Conservation (phyloP, 2,113 vertebrate species). For the Emydura subglobosa region DNA sequence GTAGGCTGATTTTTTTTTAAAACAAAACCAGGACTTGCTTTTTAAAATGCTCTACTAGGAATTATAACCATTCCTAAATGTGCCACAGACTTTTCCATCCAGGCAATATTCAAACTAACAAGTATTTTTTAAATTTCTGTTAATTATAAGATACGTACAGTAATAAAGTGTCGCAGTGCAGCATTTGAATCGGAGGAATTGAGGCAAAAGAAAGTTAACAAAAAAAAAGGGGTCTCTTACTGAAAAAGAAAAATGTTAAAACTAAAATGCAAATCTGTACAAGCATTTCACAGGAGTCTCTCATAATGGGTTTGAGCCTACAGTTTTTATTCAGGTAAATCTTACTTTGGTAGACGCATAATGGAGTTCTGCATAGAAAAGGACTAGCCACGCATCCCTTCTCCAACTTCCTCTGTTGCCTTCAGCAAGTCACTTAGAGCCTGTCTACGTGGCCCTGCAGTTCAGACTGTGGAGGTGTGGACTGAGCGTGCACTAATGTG, state of each 20-base stretch:
- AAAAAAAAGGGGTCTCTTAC: constrained; percentile 23
- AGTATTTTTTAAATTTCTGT: constrained; percentile 36
- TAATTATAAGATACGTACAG: neutral
- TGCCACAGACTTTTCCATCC: constrained; percentile 12
- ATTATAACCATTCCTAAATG: constrained; percentile 37
- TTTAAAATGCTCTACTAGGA: constrained; percentile 32
- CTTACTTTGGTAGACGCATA: neutral
- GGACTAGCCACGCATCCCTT: neutral
- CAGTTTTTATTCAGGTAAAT: neutral
- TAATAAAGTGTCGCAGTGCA: constrained; percentile 35
- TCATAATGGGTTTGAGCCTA: neutral
- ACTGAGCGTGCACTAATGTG: neutral
- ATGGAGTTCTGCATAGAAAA: neutral
- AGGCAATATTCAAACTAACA: constrained; percentile 58
- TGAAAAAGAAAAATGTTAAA: constrained; percentile 29
- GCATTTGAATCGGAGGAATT: neutral
- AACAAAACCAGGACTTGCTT: constrained; percentile 23
- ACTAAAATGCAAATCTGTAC: neutral
- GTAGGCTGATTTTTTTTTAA: neutral
- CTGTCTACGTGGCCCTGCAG: neutral
- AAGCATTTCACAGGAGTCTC: accelerated
- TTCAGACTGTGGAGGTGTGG: neutral
- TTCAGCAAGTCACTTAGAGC: neutral
- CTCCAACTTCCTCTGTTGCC: neutral
- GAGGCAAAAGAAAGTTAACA: constrained; percentile 47